Conservation (phyloP, 2,113 vertebrate species). For the Brachionichthys hirsutus region DNA sequence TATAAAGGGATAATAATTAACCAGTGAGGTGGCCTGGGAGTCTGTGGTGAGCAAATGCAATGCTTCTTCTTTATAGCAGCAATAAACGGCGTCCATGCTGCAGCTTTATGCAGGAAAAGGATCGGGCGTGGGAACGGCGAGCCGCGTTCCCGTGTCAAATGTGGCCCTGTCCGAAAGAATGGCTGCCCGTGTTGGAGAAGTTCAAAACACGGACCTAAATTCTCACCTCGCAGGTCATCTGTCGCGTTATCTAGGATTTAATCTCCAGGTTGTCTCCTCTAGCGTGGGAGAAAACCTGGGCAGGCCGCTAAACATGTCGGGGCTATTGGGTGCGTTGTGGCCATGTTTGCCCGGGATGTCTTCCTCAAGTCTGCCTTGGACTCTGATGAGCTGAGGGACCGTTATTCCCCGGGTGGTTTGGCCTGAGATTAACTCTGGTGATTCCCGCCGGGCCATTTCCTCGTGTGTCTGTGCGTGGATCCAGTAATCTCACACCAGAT, state of each 20-base stretch:
- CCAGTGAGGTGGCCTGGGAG: conserved; percentile 30
- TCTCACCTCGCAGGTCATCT: conserved; percentile 56
- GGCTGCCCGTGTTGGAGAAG: conserved; percentile 41
- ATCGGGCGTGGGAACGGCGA: too few relatives aligned
- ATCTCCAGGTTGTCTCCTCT: conserved; percentile 56
- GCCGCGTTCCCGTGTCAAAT: conserved; percentile 16
- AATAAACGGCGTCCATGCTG: background rate
- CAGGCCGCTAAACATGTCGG: conserved; percentile 48
- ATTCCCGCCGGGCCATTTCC: conserved; percentile 45
- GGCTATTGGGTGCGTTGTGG: conserved; percentile 67
- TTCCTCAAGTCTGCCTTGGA: conserved; percentile 56
- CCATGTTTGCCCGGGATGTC: conserved; percentile 62
- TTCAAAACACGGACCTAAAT: conserved; percentile 38
- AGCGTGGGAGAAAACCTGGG: conserved; percentile 39
- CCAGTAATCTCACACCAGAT: conserved; percentile 9
- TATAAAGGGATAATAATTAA: conserved; percentile 56
- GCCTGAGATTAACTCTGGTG: conserved; percentile 56
- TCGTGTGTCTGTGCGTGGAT: conserved; percentile 25
- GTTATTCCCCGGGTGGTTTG: conserved; percentile 61
- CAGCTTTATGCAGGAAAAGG: background rate
- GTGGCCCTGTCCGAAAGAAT: conserved; percentile 32
- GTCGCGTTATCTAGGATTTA: conserved; percentile 58
- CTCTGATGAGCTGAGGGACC: conserved; percentile 70
- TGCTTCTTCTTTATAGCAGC: background rate
- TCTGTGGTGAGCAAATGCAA: conserved; percentile 32